Conservation (phyloP, 2,113 vertebrate genomes). For the Anser brachyrhynchus region DNA sequence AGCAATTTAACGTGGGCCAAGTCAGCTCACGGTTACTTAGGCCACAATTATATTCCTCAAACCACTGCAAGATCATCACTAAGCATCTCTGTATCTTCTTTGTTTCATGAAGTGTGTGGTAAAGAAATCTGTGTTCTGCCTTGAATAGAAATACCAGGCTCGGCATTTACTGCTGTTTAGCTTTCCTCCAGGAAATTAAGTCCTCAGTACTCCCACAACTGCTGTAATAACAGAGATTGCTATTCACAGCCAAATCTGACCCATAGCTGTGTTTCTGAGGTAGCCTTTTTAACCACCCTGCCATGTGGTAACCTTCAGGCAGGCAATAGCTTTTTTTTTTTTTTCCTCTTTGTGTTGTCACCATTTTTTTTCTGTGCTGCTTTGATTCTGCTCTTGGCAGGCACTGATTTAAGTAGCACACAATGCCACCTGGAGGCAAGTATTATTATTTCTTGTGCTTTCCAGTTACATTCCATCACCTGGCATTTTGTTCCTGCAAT, state of each 20-base stretch:
- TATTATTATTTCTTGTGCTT: not conserved
- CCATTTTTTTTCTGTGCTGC: not conserved
- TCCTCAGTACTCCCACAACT: not conserved
- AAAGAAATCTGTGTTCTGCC: not conserved
- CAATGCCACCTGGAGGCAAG: fast-evolving
- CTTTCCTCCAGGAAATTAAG: not conserved
- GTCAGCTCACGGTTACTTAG: not conserved
- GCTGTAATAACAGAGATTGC: not conserved
- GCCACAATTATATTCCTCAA: not conserved
- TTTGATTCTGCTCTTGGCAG: not conserved
- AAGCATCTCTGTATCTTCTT: not conserved
- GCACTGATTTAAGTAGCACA: not conserved
- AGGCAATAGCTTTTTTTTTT: not conserved
- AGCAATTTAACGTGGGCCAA: not conserved
- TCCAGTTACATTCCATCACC: not conserved
- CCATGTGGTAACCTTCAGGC: not conserved
- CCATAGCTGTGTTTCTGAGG: not conserved
- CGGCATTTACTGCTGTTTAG: not conserved
- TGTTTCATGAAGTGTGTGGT: not conserved
- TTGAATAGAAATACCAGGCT: not conserved
- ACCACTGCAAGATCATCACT: not conserved
- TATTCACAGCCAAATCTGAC: not conserved
- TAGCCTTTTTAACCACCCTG: not conserved
- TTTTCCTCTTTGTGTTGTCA: not conserved
- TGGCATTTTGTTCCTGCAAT: not conserved